Evolutionary conservation across 2,113 vertebrate species (phyloP), one percentile per base, ranked within the genome.

Genomic region (Syrrhaptes paradoxus): DNA sequence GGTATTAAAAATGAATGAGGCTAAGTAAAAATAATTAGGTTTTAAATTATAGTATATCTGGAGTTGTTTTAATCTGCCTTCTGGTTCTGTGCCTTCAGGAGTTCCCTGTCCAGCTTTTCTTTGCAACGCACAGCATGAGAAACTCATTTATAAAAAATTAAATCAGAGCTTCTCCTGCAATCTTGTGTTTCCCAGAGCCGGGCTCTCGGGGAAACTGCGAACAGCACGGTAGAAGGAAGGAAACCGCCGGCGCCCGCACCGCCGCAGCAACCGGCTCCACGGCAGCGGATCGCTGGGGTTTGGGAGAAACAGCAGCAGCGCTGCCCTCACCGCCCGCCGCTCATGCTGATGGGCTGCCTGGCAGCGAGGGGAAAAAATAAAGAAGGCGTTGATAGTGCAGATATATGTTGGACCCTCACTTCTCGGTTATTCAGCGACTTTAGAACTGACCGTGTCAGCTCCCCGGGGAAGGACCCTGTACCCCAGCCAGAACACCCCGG

Each of bases 31-130:
- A 83, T 79, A 83, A 91, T 31, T 68, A 90, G 46, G 29, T 71
- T 89, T 93, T 81, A 67, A 81, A 89, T 34, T 59, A n/a, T 38
- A 92, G 63, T 81, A 9, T 59, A 49, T 74, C 85, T 81, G 45
- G 65, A 63, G 77, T 71, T 46, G 67, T 51, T 97, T 92, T 78
- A 86, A 87, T 89, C 65, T 92, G 83, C 63, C 68, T 91, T 95
- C 90, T 89, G 51, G 48, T 93, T 84, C 81, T 52, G 48, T 78
- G 45, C 67, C 84, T 89, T 93, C 26, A 25, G 80, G 79, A 67
- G 90, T 76, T 48, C 22, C 57, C 89, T 49, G 46, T 73, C 96
- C 72, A 86, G 58, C 55, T 95, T 86, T 73, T 54, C 77, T 85
- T 70, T 48, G 71, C 63, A 81, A 59, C 17, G 19, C 48, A 55